Evolutionary conservation across 2,113 vertebrate genomes (phyloP).

Genomic region (Geococcyx californianus): DNA sequence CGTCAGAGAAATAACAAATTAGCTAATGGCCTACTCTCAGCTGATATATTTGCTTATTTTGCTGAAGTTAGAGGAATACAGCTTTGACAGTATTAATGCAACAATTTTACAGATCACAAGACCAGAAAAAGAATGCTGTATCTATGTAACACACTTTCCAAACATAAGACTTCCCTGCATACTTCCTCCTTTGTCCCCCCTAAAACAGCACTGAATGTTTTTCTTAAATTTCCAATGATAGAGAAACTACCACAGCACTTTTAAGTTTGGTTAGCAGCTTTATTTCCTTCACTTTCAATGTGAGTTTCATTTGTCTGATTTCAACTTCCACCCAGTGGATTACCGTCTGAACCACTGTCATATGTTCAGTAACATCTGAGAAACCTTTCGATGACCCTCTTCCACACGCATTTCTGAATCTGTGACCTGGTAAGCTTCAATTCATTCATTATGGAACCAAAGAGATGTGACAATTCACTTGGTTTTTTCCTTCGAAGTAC

Average conservation of each 20-base stretch:
- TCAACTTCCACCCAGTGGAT: not conserved
- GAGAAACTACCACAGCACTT: not conserved
- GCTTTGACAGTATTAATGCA: not conserved
- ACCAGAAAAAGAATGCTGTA: not conserved
- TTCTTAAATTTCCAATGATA: not conserved
- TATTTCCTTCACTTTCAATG: not conserved
- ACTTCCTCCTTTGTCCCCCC: not conserved
- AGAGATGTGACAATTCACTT: not conserved
- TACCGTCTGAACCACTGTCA: not conserved
- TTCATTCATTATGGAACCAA: not conserved
- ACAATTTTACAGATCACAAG: not conserved
- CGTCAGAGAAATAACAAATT: conserved; percentile 36
- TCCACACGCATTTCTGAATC: not conserved
- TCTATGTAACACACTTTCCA: not conserved
- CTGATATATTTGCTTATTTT: not conserved
- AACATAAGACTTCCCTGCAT: not conserved
- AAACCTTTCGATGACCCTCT: not conserved
- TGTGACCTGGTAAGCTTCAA: not conserved
- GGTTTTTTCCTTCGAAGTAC: not conserved
- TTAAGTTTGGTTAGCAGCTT: not conserved
- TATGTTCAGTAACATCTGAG: not conserved
- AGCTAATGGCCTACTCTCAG: not conserved
- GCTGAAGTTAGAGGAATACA: not conserved
- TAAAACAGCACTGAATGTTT: not conserved
- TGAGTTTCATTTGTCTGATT: not conserved